Conservation (phyloP, 2,797 vertebrate genomes). For the Masticophis lateralis region DNA sequence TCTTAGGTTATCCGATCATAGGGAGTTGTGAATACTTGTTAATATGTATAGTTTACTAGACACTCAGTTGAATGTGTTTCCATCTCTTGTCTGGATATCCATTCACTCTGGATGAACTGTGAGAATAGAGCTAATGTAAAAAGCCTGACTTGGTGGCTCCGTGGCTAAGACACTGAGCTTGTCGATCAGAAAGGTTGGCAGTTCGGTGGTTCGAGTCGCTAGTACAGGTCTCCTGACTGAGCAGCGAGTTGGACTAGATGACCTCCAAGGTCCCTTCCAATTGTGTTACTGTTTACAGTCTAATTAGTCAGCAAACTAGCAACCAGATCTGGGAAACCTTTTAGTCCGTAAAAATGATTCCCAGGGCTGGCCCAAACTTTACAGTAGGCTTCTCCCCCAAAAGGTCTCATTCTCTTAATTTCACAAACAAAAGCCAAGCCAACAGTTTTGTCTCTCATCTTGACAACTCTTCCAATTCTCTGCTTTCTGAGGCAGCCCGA, state of each 20-base stretch:
- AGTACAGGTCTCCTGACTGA: no score
- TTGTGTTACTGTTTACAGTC: neutral
- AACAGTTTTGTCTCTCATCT: no score
- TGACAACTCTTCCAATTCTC: no score
- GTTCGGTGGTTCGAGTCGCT: no score
- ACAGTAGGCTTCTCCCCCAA: neutral
- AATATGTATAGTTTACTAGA: neutral
- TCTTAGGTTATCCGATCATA: neutral
- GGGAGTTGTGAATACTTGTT: neutral
- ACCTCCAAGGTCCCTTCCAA: no score
- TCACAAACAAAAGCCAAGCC: neutral
- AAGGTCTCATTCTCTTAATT: neutral
- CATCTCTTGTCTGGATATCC: neutral
- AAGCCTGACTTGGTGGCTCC: no score
- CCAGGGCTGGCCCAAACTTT: neutral
- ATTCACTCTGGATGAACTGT: neutral
- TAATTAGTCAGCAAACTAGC: neutral
- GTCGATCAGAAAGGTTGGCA: no score
- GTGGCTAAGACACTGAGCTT: no score
- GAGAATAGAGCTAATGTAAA: neutral
- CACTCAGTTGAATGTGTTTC: neutral
- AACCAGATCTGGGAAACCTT: neutral
- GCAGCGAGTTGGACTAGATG: no score
- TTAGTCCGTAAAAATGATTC: neutral
- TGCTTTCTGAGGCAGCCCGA: neutral